phyloP scores from a whole-genome alignment of 1,140 invertebrate genomes.

The Diuraphis noxia region DNA sequence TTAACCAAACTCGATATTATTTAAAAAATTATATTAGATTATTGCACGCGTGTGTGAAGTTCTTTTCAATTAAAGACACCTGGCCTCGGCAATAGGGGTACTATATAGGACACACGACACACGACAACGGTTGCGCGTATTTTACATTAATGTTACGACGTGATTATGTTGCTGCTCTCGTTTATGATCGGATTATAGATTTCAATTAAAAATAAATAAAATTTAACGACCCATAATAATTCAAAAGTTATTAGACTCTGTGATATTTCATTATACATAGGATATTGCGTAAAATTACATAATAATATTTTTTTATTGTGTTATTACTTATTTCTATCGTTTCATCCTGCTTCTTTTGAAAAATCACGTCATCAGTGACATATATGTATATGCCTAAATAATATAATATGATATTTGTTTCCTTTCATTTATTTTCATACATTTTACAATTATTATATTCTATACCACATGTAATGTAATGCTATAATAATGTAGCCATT shows the following conservation, averaged over 20 bases:
- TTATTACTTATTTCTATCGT: slow-evolving; percentile 10
- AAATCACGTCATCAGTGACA: neutral
- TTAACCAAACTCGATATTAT: slow-evolving; percentile 49
- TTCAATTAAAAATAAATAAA: slow-evolving; percentile 34
- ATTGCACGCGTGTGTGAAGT: slow-evolving; percentile 11
- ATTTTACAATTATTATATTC: neutral
- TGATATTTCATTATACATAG: neutral
- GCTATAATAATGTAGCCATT: neutral
- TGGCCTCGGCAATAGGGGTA: neutral
- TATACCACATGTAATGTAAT: neutral
- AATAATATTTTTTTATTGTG: neutral
- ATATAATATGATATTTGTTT: neutral
- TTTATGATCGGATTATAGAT: slow-evolving; percentile 37
- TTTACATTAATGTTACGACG: slow-evolving; percentile 36
- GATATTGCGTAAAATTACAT: slow-evolving; percentile 1
- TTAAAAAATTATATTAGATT: neutral
- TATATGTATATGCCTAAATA: no score
- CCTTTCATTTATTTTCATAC: neutral
- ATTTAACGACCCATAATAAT: slow-evolving; percentile 16
- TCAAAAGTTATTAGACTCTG: slow-evolving; percentile 29
- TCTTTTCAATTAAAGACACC: slow-evolving; percentile 28
- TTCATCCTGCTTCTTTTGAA: neutral
- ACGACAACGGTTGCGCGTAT: slow-evolving; percentile 27
- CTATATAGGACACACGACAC: slow-evolving; percentile 40
- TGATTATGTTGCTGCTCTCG: slow-evolving; percentile 17